These are phyloP conservation scores for Ophthalmolycus amberensis DNA, from an alignment of 2,113 vertebrate genomes.

Conservation along the genomic window DNA sequence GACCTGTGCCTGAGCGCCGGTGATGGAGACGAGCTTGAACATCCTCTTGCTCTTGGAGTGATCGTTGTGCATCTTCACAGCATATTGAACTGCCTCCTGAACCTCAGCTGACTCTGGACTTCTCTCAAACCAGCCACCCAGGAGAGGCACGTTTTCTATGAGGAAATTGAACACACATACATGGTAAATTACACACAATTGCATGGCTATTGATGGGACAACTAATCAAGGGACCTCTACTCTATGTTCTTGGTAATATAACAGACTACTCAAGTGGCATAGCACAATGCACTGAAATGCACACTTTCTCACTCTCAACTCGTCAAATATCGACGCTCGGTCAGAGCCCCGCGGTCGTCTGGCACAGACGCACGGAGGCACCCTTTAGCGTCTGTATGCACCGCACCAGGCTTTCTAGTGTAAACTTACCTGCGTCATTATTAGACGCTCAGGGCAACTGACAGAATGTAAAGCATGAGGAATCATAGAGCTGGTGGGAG, in stretches of 20 bases:
- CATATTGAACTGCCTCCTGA: constrained; percentile 37
- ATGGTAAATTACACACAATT: not conserved
- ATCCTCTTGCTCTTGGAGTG: constrained; percentile 46
- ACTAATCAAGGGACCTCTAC: not conserved
- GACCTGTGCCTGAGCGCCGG: constrained; percentile 61
- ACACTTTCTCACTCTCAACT: not conserved
- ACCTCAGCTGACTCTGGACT: constrained; percentile 36
- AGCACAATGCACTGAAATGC: not conserved
- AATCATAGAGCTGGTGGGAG: not conserved
- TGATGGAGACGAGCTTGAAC: constrained; percentile 64
- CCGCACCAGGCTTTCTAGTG: not conserved
- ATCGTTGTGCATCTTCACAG: constrained; percentile 54
- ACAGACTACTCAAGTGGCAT: not conserved
- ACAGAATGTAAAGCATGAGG: not conserved
- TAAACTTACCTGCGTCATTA: not conserved
- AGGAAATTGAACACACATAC: constrained; percentile 8
- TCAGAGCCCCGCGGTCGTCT: no score
- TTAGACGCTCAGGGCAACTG: not conserved
- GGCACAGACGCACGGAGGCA: no score
- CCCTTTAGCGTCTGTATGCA: not conserved
- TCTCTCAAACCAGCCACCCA: constrained; percentile 63
- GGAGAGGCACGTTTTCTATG: constrained; percentile 21
- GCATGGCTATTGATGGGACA: not conserved
- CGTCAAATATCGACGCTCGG: not conserved
- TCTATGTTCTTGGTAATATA: not conserved